These are phyloP conservation scores for Trachymyrmex cornetzi DNA, from an alignment of 1,140 invertebrate species.

Conservation along the genomic window DNA sequence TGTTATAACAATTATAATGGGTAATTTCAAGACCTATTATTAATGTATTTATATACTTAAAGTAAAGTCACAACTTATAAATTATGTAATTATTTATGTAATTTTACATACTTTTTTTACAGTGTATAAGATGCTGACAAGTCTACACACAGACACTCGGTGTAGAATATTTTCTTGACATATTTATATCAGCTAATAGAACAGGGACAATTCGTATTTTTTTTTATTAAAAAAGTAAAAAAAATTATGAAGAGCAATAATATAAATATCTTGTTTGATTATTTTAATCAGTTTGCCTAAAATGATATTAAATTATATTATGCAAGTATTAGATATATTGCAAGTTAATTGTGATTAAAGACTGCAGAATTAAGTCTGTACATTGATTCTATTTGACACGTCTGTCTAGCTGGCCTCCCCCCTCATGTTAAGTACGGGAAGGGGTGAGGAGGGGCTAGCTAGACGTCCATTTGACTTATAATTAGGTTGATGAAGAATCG, in stretches of 20 bases:
- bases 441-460: no score
- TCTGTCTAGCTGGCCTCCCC: no score
- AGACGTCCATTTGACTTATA: neutral
- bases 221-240: neutral
- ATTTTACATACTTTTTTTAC: no score
- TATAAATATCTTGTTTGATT: constrained; percentile 1
- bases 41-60: no score
- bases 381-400: neutral
- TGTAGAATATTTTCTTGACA: neutral
- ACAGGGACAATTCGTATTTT: neutral
- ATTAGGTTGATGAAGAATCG: constrained; percentile 16
- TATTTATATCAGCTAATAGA: neutral
- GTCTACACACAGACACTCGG: neutral
- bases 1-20: no score
- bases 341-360: neutral
- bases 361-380: neutral
- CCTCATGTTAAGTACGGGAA: no score
- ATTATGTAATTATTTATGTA: no score
- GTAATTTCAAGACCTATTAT: no score
- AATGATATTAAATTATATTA: neutral
- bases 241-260: neutral
- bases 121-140: neutral
- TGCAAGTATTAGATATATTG: neutral
- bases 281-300: neutral
- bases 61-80: no score